These are phyloP conservation scores for Sinella curviseta DNA, from an alignment of 1,140 invertebrate species.

Conservation along the genomic window DNA sequence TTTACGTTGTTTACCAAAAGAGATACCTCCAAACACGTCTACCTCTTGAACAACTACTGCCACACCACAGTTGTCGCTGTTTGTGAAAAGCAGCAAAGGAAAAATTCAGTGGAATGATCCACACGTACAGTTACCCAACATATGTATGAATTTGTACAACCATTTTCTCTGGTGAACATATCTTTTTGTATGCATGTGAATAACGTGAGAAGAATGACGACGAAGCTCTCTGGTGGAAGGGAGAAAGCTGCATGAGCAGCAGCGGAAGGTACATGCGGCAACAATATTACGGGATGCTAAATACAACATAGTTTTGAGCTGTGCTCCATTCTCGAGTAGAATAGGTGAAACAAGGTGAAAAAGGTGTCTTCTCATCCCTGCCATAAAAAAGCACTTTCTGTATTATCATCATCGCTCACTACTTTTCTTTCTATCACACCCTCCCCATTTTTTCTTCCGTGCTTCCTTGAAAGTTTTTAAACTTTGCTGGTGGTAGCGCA, in stretches of 20 bases:
- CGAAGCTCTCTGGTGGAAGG: neutral
- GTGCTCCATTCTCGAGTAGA: too few relatives aligned
- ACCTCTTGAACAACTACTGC: too few relatives aligned
- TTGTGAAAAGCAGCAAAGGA: too few relatives aligned
- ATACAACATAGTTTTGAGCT: too few relatives aligned
- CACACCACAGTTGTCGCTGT: too few relatives aligned
- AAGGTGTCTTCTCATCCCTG: neutral
- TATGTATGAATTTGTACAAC: neutral
- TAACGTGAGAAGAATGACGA: neutral
- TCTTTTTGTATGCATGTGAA: constrained; percentile 9
- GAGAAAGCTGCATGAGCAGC: constrained; percentile 3
- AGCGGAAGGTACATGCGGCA: neutral
- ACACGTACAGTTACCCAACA: neutral
- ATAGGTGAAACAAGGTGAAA: too few relatives aligned
- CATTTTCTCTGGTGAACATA: neutral
- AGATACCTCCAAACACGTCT: neutral
- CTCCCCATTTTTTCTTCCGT: neutral
- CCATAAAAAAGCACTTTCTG: constrained; percentile 2
- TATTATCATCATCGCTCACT: too few relatives aligned
- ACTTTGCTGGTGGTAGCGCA: too few relatives aligned
- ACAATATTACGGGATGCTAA: neutral
- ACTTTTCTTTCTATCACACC: too few relatives aligned
- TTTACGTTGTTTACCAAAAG: constrained; percentile 2
- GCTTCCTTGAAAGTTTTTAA: neutral
- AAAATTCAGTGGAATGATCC: neutral